A percentile compares a stretch with the other conserved stretches of the same genome.
phyloP scores from a whole-genome alignment of 2,113 vertebrate genomes.

The Clarias gariepinus region DNA sequence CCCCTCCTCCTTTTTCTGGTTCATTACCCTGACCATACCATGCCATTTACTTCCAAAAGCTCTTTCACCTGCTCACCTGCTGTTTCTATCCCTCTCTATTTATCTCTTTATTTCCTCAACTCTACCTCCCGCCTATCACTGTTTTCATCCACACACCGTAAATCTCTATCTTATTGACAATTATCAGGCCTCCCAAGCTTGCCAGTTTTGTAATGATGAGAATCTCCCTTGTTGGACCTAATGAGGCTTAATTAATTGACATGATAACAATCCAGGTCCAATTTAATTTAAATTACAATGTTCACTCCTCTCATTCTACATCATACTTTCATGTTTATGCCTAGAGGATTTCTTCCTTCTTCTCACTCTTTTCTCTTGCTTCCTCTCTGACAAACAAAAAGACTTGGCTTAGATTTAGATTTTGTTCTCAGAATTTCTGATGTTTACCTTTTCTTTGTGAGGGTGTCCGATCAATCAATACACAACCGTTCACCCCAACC shows the following conservation, averaged over 20 bases:
- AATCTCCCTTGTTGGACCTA: constrained; percentile 49
- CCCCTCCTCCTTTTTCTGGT: constrained; percentile 16
- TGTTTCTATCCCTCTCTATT: constrained; percentile 28
- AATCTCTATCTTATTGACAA: constrained; percentile 18
- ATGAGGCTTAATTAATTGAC: constrained; percentile 52
- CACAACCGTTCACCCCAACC: neutral
- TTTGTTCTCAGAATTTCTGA: neutral
- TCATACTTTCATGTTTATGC: neutral
- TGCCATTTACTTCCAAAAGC: constrained; percentile 28
- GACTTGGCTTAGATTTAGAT: neutral
- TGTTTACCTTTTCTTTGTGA: neutral
- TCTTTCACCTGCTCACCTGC: constrained; percentile 22
- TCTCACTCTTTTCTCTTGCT: neutral
- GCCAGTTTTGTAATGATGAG: constrained; percentile 30
- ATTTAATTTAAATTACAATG: constrained; percentile 32
- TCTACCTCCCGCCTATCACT: constrained; percentile 20
- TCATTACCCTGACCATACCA: constrained; percentile 36
- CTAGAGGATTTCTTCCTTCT: neutral
- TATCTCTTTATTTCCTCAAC: neutral
- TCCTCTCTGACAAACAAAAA: neutral
- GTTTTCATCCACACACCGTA: constrained; percentile 14
- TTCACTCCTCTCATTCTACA: constrained; percentile 4
- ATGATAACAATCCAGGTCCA: constrained; percentile 49
- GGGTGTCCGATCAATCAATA: neutral
- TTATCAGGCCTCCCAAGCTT: neutral